phyloP scores from a whole-genome alignment of 2,888 invertebrate genomes.

The Strigamia crassipes region DNA sequence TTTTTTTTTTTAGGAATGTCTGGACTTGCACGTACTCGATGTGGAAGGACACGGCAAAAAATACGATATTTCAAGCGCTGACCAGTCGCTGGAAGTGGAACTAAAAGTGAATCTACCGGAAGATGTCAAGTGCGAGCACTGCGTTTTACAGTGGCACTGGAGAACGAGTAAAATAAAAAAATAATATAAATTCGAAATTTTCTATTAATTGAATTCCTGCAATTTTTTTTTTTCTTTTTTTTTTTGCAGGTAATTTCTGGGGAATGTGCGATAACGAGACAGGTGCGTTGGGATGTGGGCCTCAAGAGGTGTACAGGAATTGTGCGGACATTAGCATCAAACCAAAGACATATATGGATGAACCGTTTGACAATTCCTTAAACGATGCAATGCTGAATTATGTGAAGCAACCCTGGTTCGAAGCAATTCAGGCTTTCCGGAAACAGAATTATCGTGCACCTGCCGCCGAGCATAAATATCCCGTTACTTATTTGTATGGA shows the following conservation, averaged over 20 bases:
- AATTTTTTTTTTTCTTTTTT: not conserved
- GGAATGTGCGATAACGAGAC: conserved; percentile 53
- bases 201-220: not conserved
- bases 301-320: conserved; percentile 52
- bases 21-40: not conserved
- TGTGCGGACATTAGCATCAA: conserved; percentile 51
- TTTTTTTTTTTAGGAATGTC: not conserved
- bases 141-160: conserved; percentile 45
- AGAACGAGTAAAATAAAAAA: conserved; percentile 23
- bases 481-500: conserved; percentile 3
- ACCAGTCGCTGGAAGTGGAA: not conserved
- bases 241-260: conserved; percentile 52
- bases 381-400: conserved; percentile 23
- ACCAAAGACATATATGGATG: not conserved
- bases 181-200: not conserved
- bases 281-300: conserved; percentile 52
- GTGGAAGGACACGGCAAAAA: conserved; percentile 10
- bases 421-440: conserved; percentile 2
- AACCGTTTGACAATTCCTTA: conserved; percentile 29
- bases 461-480: conserved; percentile 16
- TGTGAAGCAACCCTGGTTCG: conserved; percentile 23
- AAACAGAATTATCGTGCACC: conserved; percentile 31
- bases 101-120: conserved; percentile 23
- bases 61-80: not conserved
- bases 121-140: conserved; percentile 13